Base-by-base conservation (phyloP, 2,113 vertebrate genomes). In the Myrmecobius fasciatus region DNA sequence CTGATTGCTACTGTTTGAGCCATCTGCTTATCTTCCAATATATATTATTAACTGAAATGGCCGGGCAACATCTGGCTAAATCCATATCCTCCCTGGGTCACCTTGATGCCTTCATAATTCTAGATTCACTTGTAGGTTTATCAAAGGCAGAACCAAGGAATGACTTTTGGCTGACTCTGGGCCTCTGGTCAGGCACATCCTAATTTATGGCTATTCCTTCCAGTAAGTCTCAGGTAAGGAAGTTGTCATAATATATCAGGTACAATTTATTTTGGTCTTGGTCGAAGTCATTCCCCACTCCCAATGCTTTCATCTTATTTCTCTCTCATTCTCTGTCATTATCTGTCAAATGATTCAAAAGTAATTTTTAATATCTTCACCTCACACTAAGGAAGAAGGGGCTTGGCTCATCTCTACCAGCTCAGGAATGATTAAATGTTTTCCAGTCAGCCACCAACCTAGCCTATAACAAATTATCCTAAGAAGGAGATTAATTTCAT, bases 271-370 rank as follows among this genome's bases (percentile, higher is more conserved):
- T 97, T 96, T 96, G 92, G 95, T 96, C 93, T 96, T 97, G 95
- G 96, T 89, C 95, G 53, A 94, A 93, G 92, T 95, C 91, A n/a
- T 56, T 48, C 47, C 92, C 89, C 60, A 47, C 94, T 95, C 90
- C 92, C n/a, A 0, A 48, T 31, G 49, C 60, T 96, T 96, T 97
- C 96, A 83, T 97, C 54, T 96, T 95, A 92, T 91, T 89, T 90
- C 52, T 96, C 91, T 31, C 53, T 96, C 92, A 95, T 93, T 95
- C 93, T 97, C 52, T 97, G 96, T 96, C 95, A 94, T 96, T 95
- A 97, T 97, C 97, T 97, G 97, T 97, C 95, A 97, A 96, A 96
- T 91, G 95, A 97, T 93, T 97, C 53, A 75, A 96, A 97, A 54
- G 92, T 92, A 97, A 96, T 97, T 97, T 97, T 98, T 98, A 97